These are phyloP conservation scores for Acanthococcus lagerstroemiae DNA, from an alignment of 2,888 invertebrate species.

Conservation along the genomic window DNA sequence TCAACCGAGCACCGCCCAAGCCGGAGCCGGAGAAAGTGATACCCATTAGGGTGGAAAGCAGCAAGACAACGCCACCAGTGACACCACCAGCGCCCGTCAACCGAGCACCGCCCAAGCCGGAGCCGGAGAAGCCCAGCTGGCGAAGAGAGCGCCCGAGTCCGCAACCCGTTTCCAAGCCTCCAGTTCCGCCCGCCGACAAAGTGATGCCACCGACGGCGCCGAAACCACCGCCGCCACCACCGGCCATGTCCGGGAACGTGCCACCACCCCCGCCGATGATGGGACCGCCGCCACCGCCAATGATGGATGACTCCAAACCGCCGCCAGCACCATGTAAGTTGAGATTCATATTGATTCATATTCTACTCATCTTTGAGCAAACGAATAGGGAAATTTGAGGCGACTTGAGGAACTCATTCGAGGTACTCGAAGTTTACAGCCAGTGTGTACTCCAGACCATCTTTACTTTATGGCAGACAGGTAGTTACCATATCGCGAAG, in stretches of 20 bases:
- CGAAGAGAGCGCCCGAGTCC: neutral
- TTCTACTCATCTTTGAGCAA: too few relatives aligned
- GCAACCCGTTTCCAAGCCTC: neutral
- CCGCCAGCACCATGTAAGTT: slow-evolving; percentile 8
- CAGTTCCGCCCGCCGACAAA: neutral
- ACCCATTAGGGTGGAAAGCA: neutral
- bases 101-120: neutral
- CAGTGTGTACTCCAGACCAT: too few relatives aligned
- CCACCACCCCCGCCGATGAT: slow-evolving; percentile 56
- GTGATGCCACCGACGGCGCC: slow-evolving; percentile 21
- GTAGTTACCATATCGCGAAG: too few relatives aligned
- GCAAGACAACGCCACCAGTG: neutral
- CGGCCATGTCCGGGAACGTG: slow-evolving; percentile 42
- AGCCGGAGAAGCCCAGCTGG: slow-evolving; percentile 7
- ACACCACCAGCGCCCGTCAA: neutral
- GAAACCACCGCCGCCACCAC: slow-evolving; percentile 31
- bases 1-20: too few relatives aligned
- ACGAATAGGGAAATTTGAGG: too few relatives aligned
- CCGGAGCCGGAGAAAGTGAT: slow-evolving; percentile 7
- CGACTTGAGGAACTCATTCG: too few relatives aligned
- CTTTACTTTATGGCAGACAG: too few relatives aligned
- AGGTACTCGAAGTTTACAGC: too few relatives aligned
- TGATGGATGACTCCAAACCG: neutral
- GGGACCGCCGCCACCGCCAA: slow-evolving; percentile 8
- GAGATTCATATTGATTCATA: neutral